Percentiles rank a stretch among this genome's conserved stretches.
phyloP scores from a whole-genome alignment of 2,888 invertebrate genomes.

The Elegia similella region DNA sequence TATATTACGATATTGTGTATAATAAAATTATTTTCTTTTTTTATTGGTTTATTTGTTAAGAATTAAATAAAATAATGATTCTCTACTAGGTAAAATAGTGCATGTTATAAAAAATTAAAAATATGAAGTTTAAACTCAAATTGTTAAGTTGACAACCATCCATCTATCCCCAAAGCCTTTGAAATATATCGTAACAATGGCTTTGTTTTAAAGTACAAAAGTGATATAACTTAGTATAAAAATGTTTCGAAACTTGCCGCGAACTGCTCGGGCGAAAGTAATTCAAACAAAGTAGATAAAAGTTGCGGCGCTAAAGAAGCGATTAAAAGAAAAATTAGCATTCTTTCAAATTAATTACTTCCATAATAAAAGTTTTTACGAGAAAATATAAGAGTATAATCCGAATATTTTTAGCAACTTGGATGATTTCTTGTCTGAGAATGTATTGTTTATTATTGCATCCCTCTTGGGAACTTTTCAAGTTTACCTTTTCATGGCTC shows the following conservation, averaged over 20 bases:
- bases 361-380: conserved; percentile 72
- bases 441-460: conserved; percentile 31
- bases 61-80: too few relatives aligned
- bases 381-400: conserved; percentile 57
- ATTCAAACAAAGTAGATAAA: conserved; percentile 80
- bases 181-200: conserved; percentile 37
- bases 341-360: conserved; percentile 79
- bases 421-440: conserved; percentile 36
- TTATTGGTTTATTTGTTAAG: too few relatives aligned
- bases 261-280: conserved; percentile 69
- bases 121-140: background rate
- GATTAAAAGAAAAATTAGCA: conserved; percentile 79
- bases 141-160: background rate
- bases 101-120: too few relatives aligned
- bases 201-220: conserved; percentile 43
- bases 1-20: too few relatives aligned
- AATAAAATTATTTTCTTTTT: too few relatives aligned
- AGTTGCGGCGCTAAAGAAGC: conserved; percentile 75
- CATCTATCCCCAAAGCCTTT: conserved; percentile 18
- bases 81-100: too few relatives aligned
- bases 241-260: conserved; percentile 55
- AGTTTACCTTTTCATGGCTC: conserved; percentile 5
- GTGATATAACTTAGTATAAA: conserved; percentile 51
- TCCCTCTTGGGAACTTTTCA: conserved; percentile 9
- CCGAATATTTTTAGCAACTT: conserved; percentile 47